These are phyloP conservation scores for Ischnura elegans DNA, from an alignment of 2,888 invertebrate species.

Conservation along the genomic window DNA sequence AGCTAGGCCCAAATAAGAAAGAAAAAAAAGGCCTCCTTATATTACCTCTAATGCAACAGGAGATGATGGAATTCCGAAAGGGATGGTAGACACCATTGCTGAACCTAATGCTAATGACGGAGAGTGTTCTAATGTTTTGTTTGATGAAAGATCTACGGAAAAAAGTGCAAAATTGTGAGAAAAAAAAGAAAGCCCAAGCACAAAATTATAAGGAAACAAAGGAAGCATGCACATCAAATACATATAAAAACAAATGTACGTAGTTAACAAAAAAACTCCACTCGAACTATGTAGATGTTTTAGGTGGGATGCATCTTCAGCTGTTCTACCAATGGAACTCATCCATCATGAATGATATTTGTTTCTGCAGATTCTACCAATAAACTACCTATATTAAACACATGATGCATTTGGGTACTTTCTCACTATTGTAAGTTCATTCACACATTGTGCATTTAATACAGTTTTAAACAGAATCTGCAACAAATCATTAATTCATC, in stretches of 20 bases:
- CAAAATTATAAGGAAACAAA: neutral
- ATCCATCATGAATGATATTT: too few species aligned
- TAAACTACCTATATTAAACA: too few species aligned
- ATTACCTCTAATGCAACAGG: constrained; percentile 40
- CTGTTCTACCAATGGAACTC: too few species aligned
- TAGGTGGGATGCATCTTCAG: too few species aligned
- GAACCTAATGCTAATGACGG: constrained; percentile 46
- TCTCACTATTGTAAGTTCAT: too few species aligned
- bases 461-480: too few species aligned
- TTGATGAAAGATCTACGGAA: constrained; percentile 49
- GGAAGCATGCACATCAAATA: neutral
- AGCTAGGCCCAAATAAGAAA: neutral
- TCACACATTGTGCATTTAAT: too few species aligned
- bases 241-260: neutral
- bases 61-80: constrained; percentile 25
- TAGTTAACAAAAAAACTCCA: neutral
- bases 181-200: neutral
- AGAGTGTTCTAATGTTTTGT: constrained; percentile 49
- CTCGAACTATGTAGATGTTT: too few species aligned
- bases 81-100: neutral
- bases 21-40: neutral
- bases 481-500: too few species aligned
- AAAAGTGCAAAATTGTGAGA: constrained; percentile 18
- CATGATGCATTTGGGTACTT: too few species aligned
- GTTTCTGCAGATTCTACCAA: too few species aligned